Evolutionary conservation across 2,797 vertebrate genomes (phyloP).

Genomic region (Lepilemur septentrionalis): DNA sequence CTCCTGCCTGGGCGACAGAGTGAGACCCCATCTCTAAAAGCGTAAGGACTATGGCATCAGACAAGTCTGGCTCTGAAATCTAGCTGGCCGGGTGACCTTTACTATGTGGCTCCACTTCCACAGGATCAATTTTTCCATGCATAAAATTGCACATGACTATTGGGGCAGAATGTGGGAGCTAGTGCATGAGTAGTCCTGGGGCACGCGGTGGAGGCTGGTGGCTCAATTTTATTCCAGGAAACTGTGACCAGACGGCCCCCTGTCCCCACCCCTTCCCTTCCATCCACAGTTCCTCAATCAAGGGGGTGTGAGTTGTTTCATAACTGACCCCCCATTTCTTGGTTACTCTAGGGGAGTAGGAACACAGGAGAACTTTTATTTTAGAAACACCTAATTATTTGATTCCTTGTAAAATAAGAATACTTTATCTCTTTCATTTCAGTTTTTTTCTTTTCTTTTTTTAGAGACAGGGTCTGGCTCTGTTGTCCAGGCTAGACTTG

Average conservation of each 20-base stretch:
- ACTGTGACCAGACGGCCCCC: neutral
- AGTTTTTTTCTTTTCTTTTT: neutral
- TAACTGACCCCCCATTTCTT: neutral
- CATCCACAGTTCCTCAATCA: neutral
- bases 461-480: neutral
- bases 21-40: neutral
- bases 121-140: neutral
- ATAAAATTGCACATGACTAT: neutral
- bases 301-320: neutral
- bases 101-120: no score
- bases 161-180: neutral
- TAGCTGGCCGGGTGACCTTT: neutral
- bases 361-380: neutral
- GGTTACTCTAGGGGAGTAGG: neutral
- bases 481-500: neutral
- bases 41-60: neutral
- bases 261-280: neutral
- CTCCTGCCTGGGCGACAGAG: neutral
- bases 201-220: fast-evolving
- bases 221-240: neutral
- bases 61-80: neutral
- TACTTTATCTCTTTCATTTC: neutral
- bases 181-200: fast-evolving
- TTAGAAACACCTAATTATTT: neutral
- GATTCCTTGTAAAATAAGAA: neutral